Base-by-base conservation (phyloP, 1,140 invertebrate genomes). In the Paralvinella palmiformis region DNA sequence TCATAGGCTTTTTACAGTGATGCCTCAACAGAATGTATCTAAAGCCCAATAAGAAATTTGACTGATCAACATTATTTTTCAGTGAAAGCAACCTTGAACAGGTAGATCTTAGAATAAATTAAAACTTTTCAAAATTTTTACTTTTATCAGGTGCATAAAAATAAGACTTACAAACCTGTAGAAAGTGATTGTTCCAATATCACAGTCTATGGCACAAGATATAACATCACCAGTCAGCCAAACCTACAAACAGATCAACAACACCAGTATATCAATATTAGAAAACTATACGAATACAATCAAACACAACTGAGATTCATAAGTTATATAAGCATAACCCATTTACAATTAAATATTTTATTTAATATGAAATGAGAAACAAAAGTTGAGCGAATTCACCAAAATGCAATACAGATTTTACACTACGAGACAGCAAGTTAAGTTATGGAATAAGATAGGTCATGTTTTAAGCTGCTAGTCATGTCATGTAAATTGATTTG, bases 171-270 rank as follows among this genome's bases (percentile, higher is more conserved):
- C 52, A 32, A 72, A 84, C 83, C 83, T 83, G 68, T 76, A 83
- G 72, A 84, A 85, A 61, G 79, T 78, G 31, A 85, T 79, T 27
- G 67, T 71, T 35, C 87, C 87, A 22, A 85, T 79, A 66, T 92
- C 88, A 73, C 91, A 80, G 76, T 93, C 89, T 24, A 92, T 81
- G 50, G 86, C 85, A 72, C 89, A 88, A 1, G 87, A 88, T 64
- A 92, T 91, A 17, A 92, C 86, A 81, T 93, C 91, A 7, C 90
- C 90, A 48, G 86, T 85, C 60, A 89, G 78, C 90, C 90, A 92
- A 17, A 85, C 65, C 80, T 81, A 63, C 24, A 69, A 74, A 59
- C 64, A 45, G 62, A 58, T 24, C 56, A 17, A 57, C 44, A 29
- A 56, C 55, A 61, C 17, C n/a, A n/a, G n/a, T n/a, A n/a, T n/a